These are phyloP conservation scores for Tanypteryx hageni DNA, from an alignment of 2,888 invertebrate species.

Conservation along the genomic window DNA sequence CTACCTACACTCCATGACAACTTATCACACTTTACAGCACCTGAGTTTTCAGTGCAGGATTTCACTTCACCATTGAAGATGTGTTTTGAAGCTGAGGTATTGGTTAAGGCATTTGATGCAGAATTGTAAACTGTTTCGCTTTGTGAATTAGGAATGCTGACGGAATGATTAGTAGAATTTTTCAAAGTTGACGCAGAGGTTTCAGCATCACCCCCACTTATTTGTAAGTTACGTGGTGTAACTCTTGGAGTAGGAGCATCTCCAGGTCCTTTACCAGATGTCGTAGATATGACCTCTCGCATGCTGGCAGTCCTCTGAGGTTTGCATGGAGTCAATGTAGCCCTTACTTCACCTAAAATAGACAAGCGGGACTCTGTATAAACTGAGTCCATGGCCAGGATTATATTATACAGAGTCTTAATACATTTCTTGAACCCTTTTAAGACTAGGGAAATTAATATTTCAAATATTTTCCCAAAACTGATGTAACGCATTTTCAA, in stretches of 20 bases:
- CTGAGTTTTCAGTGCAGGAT: background rate
- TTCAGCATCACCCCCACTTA: background rate
- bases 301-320: conserved; percentile 92
- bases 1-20: conserved; percentile 31
- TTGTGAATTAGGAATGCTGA: background rate
- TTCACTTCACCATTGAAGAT: background rate
- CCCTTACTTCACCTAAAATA: conserved; percentile 86
- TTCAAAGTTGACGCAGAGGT: background rate
- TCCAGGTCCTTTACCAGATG: background rate
- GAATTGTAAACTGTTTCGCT: background rate
- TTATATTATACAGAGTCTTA: conserved; percentile 31
- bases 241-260: conserved; percentile 40
- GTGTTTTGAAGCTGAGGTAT: background rate
- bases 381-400: conserved; percentile 55
- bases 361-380: conserved; percentile 40
- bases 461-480: background rate
- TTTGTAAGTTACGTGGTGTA: background rate
- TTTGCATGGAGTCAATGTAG: conserved; percentile 88
- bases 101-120: background rate
- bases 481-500: too few relatives aligned
- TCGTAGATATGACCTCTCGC: conserved; percentile 77
- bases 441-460: background rate
- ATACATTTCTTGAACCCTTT: background rate
- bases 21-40: conserved; percentile 6
- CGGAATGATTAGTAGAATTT: background rate